Evolutionary conservation across 2,797 vertebrate species (phyloP).

Genomic region (Coilia nasus): DNA sequence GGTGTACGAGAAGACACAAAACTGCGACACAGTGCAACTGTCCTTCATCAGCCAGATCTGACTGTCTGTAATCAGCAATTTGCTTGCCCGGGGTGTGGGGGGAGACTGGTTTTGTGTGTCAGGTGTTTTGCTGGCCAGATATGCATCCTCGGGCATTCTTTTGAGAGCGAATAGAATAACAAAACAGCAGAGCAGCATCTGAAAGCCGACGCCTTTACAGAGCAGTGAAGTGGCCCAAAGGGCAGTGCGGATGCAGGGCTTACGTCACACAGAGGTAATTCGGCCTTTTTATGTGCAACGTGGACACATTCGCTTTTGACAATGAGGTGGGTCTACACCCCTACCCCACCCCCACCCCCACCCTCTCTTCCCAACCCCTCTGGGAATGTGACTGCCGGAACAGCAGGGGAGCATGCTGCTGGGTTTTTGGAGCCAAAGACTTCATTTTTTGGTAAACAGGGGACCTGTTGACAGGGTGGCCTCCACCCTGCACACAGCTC

Average conservation of each 20-base stretch:
- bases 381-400: background rate
- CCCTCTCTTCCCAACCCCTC: background rate
- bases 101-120: background rate
- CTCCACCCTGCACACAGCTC: conserved; percentile 49
- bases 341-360: background rate
- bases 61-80: background rate
- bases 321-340: background rate
- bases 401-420: background rate
- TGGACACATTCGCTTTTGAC: background rate
- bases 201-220: background rate
- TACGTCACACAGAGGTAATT: background rate
- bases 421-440: conserved; percentile 32
- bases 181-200: background rate
- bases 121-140: background rate
- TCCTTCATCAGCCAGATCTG: background rate
- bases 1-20: background rate
- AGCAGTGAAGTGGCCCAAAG: background rate
- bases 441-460: conserved; percentile 45
- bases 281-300: background rate
- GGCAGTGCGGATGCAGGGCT: background rate
- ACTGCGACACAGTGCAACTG: background rate
- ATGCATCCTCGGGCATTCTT: conserved; percentile 7
- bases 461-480: conserved; percentile 60
- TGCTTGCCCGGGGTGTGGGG: background rate
- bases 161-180: background rate